Percentiles rank a stretch among this genome's conserved stretches.
Evolutionary conservation across 1,140 invertebrate genomes (phyloP).

Genomic region (Theocolax elegans): DNA sequence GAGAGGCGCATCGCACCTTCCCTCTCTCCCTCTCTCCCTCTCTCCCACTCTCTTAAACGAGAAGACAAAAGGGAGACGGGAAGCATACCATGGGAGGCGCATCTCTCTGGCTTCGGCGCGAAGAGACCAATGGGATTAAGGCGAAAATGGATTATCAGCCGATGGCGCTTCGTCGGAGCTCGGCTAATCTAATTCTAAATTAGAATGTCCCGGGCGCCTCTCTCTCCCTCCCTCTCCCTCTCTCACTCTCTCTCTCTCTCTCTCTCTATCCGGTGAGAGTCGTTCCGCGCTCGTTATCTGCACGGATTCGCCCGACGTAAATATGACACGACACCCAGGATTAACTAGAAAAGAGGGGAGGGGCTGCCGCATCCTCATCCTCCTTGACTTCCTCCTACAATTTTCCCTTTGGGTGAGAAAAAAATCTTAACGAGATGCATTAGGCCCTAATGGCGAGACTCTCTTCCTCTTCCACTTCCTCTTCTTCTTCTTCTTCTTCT

Average conservation of each 20-base stretch:
- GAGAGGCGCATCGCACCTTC: too few relatives aligned
- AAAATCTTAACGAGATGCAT: conserved; percentile 12
- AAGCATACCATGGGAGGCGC: background rate
- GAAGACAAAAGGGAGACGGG: too few relatives aligned
- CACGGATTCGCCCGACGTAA: conserved; percentile 32
- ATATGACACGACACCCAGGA: conserved; percentile 38
- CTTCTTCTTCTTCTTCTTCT: background rate
- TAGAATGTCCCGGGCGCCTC: conserved; percentile 42
- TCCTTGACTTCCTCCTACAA: background rate
- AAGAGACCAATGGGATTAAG: conserved; percentile 46
- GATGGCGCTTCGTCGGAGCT: conserved; percentile 38
- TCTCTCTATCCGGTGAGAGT: too few relatives aligned
- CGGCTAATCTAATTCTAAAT: conserved; percentile 48
- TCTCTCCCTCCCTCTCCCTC: background rate
- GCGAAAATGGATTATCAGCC: conserved; percentile 51
- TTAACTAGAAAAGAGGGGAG: conserved; percentile 27
- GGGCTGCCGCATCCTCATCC: background rate
- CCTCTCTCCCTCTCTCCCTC: too few relatives aligned
- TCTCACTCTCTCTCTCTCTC: background rate
- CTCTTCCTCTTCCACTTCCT: too few relatives aligned
- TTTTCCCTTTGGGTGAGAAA: conserved; percentile 6
- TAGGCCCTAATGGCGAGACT: background rate
- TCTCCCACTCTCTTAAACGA: too few relatives aligned
- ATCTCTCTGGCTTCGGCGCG: conserved; percentile 23
- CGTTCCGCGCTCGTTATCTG: conserved; percentile 30